Evolutionary conservation across 2,113 vertebrate genomes (phyloP).

Genomic region (Pelvicachromis taeniatus): DNA sequence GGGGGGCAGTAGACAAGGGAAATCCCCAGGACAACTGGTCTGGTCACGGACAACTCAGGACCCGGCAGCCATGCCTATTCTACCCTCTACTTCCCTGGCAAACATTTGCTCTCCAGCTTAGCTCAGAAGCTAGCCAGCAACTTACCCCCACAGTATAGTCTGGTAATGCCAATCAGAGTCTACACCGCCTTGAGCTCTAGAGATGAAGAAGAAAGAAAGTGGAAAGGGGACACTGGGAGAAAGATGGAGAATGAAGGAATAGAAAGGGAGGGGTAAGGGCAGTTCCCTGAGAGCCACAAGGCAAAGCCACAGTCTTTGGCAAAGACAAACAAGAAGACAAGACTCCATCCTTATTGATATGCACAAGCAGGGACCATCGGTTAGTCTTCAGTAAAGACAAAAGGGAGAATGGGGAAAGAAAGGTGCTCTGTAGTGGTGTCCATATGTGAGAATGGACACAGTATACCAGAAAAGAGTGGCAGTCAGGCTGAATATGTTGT

Average conservation of each 20-base stretch:
- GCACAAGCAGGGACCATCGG: constrained; percentile 73
- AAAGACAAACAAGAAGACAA: constrained; percentile 78
- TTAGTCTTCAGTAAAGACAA: constrained; percentile 74
- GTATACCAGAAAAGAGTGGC: constrained; percentile 57
- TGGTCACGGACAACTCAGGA: constrained; percentile 89
- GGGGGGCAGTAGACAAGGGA: constrained; percentile 52
- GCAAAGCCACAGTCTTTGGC: constrained; percentile 75
- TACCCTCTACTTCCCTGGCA: constrained; percentile 87
- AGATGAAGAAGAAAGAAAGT: constrained; percentile 59
- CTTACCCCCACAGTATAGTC: constrained; percentile 72
- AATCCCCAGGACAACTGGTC: constrained; percentile 98
- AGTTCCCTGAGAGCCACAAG: constrained; percentile 77
- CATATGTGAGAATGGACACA: constrained; percentile 69
- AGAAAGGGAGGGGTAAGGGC: constrained; percentile 63
- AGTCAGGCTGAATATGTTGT: constrained; percentile 52
- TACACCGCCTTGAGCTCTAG: constrained; percentile 47
- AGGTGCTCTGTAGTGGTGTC: constrained; percentile 59
- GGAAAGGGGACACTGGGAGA: constrained; percentile 51
- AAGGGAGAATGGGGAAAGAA: constrained; percentile 55
- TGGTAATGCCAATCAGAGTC: constrained; percentile 78
- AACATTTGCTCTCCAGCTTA: constrained; percentile 92
- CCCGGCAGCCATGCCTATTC: constrained; percentile 76
- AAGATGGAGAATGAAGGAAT: constrained; percentile 51
- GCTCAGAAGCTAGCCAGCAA: constrained; percentile 66
- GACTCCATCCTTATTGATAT: constrained; percentile 76